Percentiles rank a stretch among this genome's conserved stretches.
These are phyloP conservation scores for Girardia tigrina DNA, from an alignment of 2,888 invertebrate genomes.

Conservation along the genomic window DNA sequence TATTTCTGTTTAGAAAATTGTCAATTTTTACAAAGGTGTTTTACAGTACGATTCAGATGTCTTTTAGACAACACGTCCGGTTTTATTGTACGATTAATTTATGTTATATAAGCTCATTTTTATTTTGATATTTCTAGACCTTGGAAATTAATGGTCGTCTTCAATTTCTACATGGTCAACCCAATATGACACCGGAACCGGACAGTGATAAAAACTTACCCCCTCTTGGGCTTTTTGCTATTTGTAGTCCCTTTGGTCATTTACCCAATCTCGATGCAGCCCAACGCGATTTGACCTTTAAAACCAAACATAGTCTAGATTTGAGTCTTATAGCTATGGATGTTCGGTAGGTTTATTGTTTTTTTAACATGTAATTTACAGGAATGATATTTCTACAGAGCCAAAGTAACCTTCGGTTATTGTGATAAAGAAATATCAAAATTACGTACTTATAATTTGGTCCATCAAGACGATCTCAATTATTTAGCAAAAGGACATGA, in stretches of 20 bases:
- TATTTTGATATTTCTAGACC: constrained; percentile 57
- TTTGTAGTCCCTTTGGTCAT: constrained; percentile 96
- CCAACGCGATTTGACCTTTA: constrained; percentile 96
- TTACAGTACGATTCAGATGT: constrained; percentile 95
- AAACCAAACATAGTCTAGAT: constrained; percentile 95
- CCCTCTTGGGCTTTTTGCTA: constrained; percentile 81
- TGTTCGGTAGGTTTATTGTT: constrained; percentile 59
- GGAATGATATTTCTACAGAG: constrained; percentile 56
- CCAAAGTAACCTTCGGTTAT: constrained; percentile 82
- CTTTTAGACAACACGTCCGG: constrained; percentile 97
- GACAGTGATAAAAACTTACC: constrained; percentile 60
- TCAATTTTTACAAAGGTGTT: constrained; percentile 76
- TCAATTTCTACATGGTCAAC: constrained; percentile 80
- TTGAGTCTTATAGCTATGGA: constrained; percentile 90
- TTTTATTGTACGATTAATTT: constrained; percentile 66
- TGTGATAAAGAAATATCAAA: constrained; percentile 70
- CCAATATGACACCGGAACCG: constrained; percentile 4
- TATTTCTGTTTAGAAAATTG: constrained; percentile 34
- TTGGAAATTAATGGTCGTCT: constrained; percentile 92
- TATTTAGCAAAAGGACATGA: constrained; percentile 97
- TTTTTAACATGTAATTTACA: not conserved
- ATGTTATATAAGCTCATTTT: not conserved
- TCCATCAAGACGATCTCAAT: constrained; percentile 89
- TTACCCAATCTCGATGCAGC: constrained; percentile 88
- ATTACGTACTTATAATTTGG: constrained; percentile 82